Evolutionary conservation across 2,797 vertebrate genomes (phyloP).

Genomic region (Sebastes jordani): DNA sequence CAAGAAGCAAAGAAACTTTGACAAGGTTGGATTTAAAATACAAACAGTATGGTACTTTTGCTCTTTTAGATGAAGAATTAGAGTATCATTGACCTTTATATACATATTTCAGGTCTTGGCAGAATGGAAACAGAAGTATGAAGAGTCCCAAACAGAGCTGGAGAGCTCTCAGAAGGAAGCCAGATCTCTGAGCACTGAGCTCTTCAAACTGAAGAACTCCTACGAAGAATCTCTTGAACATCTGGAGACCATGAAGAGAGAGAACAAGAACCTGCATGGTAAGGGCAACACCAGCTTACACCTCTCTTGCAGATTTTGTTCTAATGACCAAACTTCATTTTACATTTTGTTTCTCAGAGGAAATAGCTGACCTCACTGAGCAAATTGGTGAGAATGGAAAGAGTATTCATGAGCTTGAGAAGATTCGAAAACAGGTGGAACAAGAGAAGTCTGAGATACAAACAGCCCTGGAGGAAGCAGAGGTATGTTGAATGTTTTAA

Average conservation of each 20-base stretch:
- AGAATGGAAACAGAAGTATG: constrained; percentile 86
- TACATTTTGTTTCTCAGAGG: constrained; percentile 64
- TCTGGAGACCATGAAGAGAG: constrained; percentile 83
- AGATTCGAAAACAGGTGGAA: constrained; percentile 84
- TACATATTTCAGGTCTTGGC: constrained; percentile 32
- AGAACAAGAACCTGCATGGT: constrained; percentile 84
- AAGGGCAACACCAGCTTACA: background rate
- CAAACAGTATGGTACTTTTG: too few relatives aligned
- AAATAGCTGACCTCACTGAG: constrained; percentile 87
- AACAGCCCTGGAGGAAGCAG: constrained; percentile 84
- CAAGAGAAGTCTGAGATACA: constrained; percentile 86
- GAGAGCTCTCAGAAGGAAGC: constrained; percentile 83
- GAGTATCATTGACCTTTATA: background rate
- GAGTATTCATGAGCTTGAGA: constrained; percentile 86
- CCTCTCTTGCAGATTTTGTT: background rate
- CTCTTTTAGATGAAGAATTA: background rate
- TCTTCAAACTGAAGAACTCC: constrained; percentile 86
- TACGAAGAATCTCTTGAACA: constrained; percentile 80
- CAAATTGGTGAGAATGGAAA: constrained; percentile 85
- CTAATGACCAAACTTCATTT: background rate
- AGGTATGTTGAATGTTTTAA: constrained; percentile 60
- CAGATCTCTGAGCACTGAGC: constrained; percentile 81
- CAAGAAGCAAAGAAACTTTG: constrained; percentile 80
- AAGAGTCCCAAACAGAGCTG: constrained; percentile 82
- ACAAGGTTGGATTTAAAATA: constrained; percentile 38